Evolutionary conservation across 2,888 invertebrate species (phyloP), one percentile per base, ranked within the genome.

Genomic region (Dinocampus coccinellae): DNA sequence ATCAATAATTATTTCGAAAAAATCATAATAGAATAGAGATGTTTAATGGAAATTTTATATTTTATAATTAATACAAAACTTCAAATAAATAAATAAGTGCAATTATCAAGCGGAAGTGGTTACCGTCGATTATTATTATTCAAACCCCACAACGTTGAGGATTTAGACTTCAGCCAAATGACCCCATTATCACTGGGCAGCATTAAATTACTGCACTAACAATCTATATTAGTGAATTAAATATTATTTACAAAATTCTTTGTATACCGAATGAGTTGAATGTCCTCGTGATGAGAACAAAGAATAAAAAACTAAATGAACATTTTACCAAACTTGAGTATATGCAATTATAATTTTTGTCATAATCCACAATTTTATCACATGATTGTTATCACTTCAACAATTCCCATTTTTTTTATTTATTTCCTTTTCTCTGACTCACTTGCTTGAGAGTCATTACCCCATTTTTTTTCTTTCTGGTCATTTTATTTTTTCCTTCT

Each of bases 141-240:
- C 36, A 39, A 53, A 36, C 61, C 61, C 36, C 53, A 22, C 33
- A 39, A 29, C 7, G 29, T 29, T 29, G 60, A 33, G 68, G 52
- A 13, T 29, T 57, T 39, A 60, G 47, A 68, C 22, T 36, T 53
- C 53, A 24, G 10, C 53, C 24, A 69, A 62, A 55, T 69, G 62
- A 62, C 62, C 53, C 36, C 69, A 24, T 69, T 63, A 63, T 61
- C 47, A 69, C 29, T 29, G 22, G 29, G 16, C n/a, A 61, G 22
- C 26, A 39, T 62, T 62, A 29, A 26, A 63, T 69, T 63, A 63
- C 36, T 6, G 6, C 16, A 57, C 36, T 24, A 66, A 57, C 39
- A 66, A 66, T 57, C 16, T 26, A 34, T n/a, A 66, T 66, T 36
- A 55, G 36, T n/a, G 13, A 22, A 66, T 66, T 20, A 55, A 65